Evolutionary conservation across 2,113 vertebrate genomes (phyloP), one percentile per base, ranked within the genome.

Genomic region (Epinephelus fuscoguttatus): DNA sequence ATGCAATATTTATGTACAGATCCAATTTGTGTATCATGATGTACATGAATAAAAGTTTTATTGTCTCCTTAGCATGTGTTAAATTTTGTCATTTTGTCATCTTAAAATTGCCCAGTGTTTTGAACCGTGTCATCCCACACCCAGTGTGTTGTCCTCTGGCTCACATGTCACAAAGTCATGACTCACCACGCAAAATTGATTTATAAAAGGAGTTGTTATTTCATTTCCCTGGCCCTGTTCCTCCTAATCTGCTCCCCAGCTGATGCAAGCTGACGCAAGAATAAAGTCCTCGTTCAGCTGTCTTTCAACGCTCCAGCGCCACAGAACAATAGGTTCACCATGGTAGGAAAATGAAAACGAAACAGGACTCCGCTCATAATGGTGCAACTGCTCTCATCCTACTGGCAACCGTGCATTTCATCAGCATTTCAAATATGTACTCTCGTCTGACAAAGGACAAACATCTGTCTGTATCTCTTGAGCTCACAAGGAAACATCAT

Each of bases 1-100:
- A 88, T 93, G 91, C 84, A 89, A 91, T 89, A 92, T 92, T 92
- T 94, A 94, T 95, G 94, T 94, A 94, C 93, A 95, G 91, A 93
- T 92, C 85, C 76, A 91, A 89, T 95, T 94, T 91, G 83, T 94
- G 93, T 94, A 92, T 93, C 77, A 84, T 90, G 85, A 42, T 92
- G 88, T 94, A 93, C 87, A 94, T 88, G 75, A 95, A 94, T 94
- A 94, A 92, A 93, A 81, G 71, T 69, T 92, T 86, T 91, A 89
- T 88, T 85, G 72, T 79, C 42, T 71, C 70, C 79, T 76, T 49
- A 80, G 12, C 11, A 13, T 12, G 18, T 17, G n/a, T 56, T 57
- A n/a, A 0, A 4, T 53, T 17, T 37, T 5, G 12, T 64, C 33
- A 37, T 37, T 37, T 37, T 6, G 6, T 33, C 4, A 7, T 37